These are phyloP conservation scores for Rhynchonycteris naso DNA, from an alignment of 2,797 vertebrate species.

Conservation along the genomic window DNA sequence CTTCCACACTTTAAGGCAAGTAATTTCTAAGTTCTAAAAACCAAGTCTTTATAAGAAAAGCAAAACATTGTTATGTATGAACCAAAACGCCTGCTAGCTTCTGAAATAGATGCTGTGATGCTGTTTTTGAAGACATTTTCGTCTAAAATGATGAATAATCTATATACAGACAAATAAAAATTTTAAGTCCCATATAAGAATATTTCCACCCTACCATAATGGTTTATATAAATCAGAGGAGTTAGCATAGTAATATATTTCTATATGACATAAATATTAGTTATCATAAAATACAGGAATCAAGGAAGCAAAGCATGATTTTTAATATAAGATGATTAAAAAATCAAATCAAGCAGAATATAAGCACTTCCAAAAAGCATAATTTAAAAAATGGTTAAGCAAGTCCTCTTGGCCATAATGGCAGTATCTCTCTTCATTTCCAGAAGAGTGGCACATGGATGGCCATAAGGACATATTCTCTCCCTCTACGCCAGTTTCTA, in stretches of 20 bases:
- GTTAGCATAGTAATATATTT: background rate
- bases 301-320: background rate
- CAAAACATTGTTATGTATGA: background rate
- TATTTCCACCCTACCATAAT: conserved; percentile 66
- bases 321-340: conserved; percentile 25
- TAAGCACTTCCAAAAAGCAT: background rate
- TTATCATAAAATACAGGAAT: background rate
- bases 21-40: conserved; percentile 10
- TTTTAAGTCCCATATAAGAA: background rate
- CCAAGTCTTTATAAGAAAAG: background rate
- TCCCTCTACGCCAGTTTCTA: background rate
- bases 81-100: conserved; percentile 40
- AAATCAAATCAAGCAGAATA: conserved; percentile 8
- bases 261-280: background rate
- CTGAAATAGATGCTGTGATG: conserved; percentile 50
- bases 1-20: conserved; percentile 29
- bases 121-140: conserved; percentile 63
- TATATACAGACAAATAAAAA: conserved; percentile 8
- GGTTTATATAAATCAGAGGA: conserved; percentile 8
- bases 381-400: background rate
- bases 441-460: background rate
- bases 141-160: conserved; percentile 36
- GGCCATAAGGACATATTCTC: background rate
- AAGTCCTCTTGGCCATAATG: background rate
- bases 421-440: background rate